Base-by-base conservation (phyloP, 2,113 vertebrate genomes). In the Plecturocebus donacophilus region DNA sequence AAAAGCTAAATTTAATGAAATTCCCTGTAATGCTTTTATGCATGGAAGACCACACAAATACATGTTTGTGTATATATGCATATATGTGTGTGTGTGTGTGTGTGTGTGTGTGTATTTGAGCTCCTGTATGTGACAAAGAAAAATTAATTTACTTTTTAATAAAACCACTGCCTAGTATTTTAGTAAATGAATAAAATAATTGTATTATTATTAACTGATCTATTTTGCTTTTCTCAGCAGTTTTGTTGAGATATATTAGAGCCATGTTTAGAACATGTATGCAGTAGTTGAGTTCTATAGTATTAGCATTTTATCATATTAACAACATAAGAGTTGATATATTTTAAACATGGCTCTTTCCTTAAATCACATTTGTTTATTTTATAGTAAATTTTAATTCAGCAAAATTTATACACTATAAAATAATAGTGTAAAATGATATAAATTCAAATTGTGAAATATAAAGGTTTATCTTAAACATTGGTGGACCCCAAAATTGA, bases 1-100 rank as follows among this genome's bases (percentile, higher is more conserved):
- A 71, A 95, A 95, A 96, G 27, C n/a, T 90, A 91, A 77, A 76
- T 97, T 96, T 97, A 96, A 64, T 97, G 87, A 97, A 95, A 81
- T 96, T 47, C 30, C 20, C 25, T 91, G 6, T 96, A 85, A 76
- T 86, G 89, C 87, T 93, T 93, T 77, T 70, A 61, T 77, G 40
- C 88, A 82, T 97, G 30, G 90, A 97, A 95, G 86, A 77, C 73
- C 9, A 82, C 58, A 85, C 5, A 40, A 79, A 56, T 47, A 68
- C 2, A 35, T n/a, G 42, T 75, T 42, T 71, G 12, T 68, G 7
- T 94, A 12, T 88, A n/a, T 64, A 56, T 2, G 47, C 12, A 54
- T 25, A 54, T 27, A 54, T 12, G 32, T 70, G 38, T 27, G 13
- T 90, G n/a, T 54, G 30, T 25, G 19, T 75, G 30, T 58, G 21